Conservation (phyloP, 2,888 invertebrate genomes). For the Dysmachus trigonus region DNA sequence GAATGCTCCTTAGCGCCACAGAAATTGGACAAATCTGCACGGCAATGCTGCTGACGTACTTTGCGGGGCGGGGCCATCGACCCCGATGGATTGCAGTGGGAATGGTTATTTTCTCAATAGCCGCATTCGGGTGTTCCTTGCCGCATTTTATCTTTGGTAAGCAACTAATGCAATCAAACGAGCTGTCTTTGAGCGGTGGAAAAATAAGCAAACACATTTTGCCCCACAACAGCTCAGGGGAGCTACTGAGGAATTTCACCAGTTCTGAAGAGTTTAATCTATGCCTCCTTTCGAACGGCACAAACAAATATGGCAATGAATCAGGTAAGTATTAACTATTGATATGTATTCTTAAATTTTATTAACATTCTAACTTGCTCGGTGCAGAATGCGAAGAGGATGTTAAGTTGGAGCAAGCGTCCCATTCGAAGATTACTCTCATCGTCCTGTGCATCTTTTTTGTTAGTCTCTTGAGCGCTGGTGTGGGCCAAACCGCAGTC, state of each 20-base stretch:
- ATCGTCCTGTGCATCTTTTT: conserved; percentile 89
- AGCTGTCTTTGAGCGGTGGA: conserved; percentile 53
- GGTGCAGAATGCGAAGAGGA: conserved; percentile 69
- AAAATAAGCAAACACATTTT: not conserved
- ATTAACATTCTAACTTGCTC: conserved; percentile 26
- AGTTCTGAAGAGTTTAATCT: conserved; percentile 57
- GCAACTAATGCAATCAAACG: conserved; percentile 68
- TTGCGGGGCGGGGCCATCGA: conserved; percentile 90
- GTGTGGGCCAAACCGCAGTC: conserved; percentile 92
- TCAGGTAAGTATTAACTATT: conserved; percentile 35
- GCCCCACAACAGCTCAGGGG: conserved; percentile 41
- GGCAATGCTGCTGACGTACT: conserved; percentile 85
- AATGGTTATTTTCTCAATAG: conserved; percentile 86
- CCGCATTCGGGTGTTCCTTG: conserved; percentile 85
- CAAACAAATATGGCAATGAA: conserved; percentile 42
- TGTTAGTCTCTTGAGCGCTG: conserved; percentile 85
- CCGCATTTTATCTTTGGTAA: conserved; percentile 88
- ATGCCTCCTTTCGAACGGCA: conserved; percentile 56
- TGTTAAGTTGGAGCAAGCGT: conserved; percentile 72
- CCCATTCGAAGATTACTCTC: conserved; percentile 79
- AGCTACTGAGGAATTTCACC: conserved; percentile 53
- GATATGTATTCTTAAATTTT: not conserved
- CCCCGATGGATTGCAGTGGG: conserved; percentile 95
- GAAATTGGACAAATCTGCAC: conserved; percentile 94
- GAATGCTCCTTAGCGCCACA: conserved; percentile 87